Conservation (phyloP, 2,113 vertebrate species). For the Chionis minor region DNA sequence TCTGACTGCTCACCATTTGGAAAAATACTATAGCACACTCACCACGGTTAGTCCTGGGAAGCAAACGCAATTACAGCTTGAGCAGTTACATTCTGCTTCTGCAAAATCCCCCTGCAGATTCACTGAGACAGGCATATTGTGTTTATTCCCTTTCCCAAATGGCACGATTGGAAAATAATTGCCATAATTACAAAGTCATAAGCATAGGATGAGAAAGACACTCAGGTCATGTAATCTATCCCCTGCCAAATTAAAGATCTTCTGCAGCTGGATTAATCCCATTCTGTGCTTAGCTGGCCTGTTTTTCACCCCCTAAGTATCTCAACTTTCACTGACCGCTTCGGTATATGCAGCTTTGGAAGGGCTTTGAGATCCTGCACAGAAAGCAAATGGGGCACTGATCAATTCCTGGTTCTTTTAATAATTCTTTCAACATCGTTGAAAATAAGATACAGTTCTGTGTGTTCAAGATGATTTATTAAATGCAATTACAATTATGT, state of each 20-base stretch:
- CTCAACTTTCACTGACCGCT: neutral
- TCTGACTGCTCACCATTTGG: neutral
- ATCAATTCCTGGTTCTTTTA: neutral
- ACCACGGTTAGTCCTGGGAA: neutral
- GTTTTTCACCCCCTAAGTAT: neutral
- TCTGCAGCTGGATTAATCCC: neutral
- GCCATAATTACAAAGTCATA: constrained; percentile 40
- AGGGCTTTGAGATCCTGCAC: neutral
- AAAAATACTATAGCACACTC: neutral
- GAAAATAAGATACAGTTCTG: neutral
- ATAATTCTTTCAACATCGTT: neutral
- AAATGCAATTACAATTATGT: neutral
- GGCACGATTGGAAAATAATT: constrained; percentile 27
- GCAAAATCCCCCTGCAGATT: neutral
- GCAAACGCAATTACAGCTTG: neutral
- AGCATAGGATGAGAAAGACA: constrained; percentile 24
- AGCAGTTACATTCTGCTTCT: neutral
- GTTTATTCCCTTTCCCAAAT: constrained; percentile 31
- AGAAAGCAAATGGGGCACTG: neutral
- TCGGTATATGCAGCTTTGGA: neutral
- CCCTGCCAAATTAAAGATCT: constrained; percentile 37
- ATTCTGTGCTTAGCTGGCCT: neutral
- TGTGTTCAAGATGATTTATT: neutral
- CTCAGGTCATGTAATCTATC: constrained; percentile 31
- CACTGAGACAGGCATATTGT: neutral